A percentile compares a stretch with the other conserved stretches of the same genome.
phyloP scores from a whole-genome alignment of 2,797 vertebrate genomes.

The Chelon labrosus region DNA sequence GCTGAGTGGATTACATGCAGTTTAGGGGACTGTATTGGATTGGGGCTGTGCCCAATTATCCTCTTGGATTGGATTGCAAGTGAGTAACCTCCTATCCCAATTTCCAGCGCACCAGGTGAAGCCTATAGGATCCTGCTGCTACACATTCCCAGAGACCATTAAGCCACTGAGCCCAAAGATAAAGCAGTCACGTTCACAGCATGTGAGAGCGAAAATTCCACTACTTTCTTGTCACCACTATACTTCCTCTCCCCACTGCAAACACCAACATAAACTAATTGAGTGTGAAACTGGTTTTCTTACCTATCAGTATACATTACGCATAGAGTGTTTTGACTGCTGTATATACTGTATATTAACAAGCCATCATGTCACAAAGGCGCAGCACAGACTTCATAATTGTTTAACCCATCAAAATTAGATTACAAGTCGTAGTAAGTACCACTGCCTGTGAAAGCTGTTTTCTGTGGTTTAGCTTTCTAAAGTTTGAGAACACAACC shows the following conservation, averaged over 20 bases:
- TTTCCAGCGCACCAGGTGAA: constrained; percentile 76
- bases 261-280: constrained; percentile 17
- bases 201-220: constrained; percentile 36
- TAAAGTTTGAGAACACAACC: not conserved
- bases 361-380: not conserved
- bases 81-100: constrained; percentile 80
- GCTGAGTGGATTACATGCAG: constrained; percentile 87
- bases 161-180: constrained; percentile 62
- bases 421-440: not conserved
- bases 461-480: not conserved
- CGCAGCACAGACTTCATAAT: not conserved
- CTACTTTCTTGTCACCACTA: constrained; percentile 10
- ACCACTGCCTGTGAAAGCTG: not conserved
- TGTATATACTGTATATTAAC: not conserved
- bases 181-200: constrained; percentile 60
- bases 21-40: constrained; percentile 84
- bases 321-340: constrained; percentile 18
- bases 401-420: not conserved
- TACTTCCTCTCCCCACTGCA: constrained; percentile 5
- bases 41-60: constrained; percentile 82
- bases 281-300: constrained; percentile 21
- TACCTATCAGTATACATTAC: constrained; percentile 34
- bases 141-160: constrained; percentile 63
- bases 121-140: constrained; percentile 60
- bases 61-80: constrained; percentile 77